Percentiles rank a stretch among this genome's conserved stretches.
phyloP scores from a whole-genome alignment of 2,113 vertebrate species.

The Ciconia stormi region DNA sequence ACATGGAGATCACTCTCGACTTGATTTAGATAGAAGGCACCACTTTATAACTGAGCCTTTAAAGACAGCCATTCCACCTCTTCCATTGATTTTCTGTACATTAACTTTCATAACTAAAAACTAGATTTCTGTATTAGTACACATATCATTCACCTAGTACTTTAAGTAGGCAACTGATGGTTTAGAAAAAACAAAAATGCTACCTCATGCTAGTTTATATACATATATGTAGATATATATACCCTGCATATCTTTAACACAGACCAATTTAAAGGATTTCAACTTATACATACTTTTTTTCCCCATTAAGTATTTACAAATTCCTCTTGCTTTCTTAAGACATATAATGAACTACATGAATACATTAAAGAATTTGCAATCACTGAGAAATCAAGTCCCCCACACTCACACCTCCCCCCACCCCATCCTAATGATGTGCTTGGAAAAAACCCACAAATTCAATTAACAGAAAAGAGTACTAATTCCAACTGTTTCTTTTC shows the following conservation, averaged over 20 bases:
- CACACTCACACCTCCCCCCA: not conserved
- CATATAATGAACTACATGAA: not conserved
- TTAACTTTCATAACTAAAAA: not conserved
- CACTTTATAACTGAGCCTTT: not conserved
- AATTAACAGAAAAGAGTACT: not conserved
- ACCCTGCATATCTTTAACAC: not conserved
- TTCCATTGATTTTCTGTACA: not conserved
- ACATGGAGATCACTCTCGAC: not conserved
- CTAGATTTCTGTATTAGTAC: not conserved
- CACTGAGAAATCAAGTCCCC: not conserved
- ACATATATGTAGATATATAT: not conserved
- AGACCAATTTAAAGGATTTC: not conserved
- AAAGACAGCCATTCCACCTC: not conserved
- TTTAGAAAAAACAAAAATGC: not conserved
- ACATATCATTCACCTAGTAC: not conserved
- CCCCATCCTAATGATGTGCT: not conserved
- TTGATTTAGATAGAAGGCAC: not conserved
- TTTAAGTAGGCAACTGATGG: not conserved
- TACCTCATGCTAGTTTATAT: not conserved
- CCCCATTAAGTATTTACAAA: not conserved
- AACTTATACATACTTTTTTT: not conserved
- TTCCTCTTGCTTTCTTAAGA: not conserved
- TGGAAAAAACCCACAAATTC: not conserved
- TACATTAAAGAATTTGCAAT: not conserved
- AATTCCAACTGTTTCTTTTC: not conserved